phyloP scores from a whole-genome alignment of 2,113 vertebrate species.

The Eira barbara region DNA sequence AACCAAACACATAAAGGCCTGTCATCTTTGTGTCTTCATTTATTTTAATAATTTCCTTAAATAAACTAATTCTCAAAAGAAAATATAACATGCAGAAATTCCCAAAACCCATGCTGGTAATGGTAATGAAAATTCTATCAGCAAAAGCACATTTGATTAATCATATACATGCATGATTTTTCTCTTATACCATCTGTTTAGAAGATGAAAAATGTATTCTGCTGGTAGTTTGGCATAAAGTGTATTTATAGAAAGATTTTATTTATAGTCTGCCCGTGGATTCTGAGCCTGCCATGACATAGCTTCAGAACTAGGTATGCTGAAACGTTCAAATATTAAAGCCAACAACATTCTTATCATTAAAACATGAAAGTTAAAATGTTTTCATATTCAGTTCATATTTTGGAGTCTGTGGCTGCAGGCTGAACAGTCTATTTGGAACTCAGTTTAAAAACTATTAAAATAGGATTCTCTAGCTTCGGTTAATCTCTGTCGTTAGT shows the following conservation, averaged over 20 bases:
- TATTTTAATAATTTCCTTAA: constrained; percentile 57
- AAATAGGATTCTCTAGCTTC: constrained; percentile 41
- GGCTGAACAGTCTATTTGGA: constrained; percentile 68
- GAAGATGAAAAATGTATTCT: constrained; percentile 78
- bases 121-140: constrained; percentile 74
- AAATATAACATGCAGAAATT: constrained; percentile 66
- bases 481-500: constrained; percentile 50
- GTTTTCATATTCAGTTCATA: constrained; percentile 70
- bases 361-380: constrained; percentile 77
- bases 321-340: constrained; percentile 77
- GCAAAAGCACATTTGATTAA: constrained; percentile 76
- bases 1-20: constrained; percentile 23
- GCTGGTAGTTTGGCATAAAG: constrained; percentile 72
- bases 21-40: constrained; percentile 39
- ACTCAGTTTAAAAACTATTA: constrained; percentile 57
- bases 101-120: constrained; percentile 68
- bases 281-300: constrained; percentile 69
- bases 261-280: constrained; percentile 74
- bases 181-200: constrained; percentile 76
- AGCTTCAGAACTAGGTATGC: constrained; percentile 70
- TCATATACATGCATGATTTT: constrained; percentile 74
- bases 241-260: constrained; percentile 77
- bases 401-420: constrained; percentile 66
- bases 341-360: constrained; percentile 74
- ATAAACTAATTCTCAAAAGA: constrained; percentile 68